Evolutionary conservation across 2,113 vertebrate species (phyloP).

Genomic region (Elaphurus davidianus): DNA sequence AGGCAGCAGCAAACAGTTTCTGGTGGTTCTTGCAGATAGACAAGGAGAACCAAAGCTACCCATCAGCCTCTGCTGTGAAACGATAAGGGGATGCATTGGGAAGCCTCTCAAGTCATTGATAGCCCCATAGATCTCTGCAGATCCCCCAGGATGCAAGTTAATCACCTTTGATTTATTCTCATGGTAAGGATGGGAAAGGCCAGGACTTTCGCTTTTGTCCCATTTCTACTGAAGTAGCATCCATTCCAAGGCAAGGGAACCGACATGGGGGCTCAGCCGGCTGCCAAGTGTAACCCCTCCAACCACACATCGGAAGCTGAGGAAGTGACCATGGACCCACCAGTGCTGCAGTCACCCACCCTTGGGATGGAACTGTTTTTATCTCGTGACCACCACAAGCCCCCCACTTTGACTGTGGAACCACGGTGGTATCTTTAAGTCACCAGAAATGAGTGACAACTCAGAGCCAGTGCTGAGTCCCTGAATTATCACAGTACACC

Average conservation of each 20-base stretch:
- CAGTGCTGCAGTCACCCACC: not conserved
- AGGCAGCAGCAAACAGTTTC: not conserved
- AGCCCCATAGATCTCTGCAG: not conserved
- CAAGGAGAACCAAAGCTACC: not conserved
- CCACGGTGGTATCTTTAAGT: not conserved
- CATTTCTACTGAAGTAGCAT: not conserved
- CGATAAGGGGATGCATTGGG: not conserved
- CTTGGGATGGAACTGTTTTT: not conserved
- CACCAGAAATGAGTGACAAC: not conserved
- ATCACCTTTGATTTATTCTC: not conserved
- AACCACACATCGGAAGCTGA: not conserved
- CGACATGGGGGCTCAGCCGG: fast-evolving
- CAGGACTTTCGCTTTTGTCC: not conserved
- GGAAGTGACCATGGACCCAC: not conserved
- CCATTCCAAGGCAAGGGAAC: not conserved
- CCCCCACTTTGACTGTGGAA: not conserved
- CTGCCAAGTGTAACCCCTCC: not conserved
- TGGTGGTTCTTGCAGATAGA: not conserved
- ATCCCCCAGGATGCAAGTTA: not conserved
- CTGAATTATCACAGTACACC: not conserved
- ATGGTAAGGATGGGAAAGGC: not conserved
- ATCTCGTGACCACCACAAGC: not conserved
- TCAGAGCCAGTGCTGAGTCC: not conserved
- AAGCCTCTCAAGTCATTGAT: no score
- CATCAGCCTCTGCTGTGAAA: not conserved